phyloP scores from a whole-genome alignment of 2,797 vertebrate genomes.

The Gymnodraco acuticeps region DNA sequence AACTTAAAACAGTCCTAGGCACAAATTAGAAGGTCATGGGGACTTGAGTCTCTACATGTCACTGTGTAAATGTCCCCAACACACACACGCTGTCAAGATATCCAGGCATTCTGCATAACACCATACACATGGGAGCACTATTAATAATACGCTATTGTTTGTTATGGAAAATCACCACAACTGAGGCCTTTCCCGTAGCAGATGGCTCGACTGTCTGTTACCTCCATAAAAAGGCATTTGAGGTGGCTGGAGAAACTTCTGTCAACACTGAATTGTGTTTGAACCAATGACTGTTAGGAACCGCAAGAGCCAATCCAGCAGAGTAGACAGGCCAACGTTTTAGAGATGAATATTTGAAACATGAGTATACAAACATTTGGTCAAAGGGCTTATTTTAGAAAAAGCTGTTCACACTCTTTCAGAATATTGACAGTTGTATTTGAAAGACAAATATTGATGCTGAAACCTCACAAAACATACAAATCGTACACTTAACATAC shows the following conservation, averaged over 20 bases:
- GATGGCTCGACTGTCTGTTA: neutral
- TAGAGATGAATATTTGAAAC: neutral
- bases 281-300: too few relatives aligned
- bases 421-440: neutral
- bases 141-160: constrained; percentile 63
- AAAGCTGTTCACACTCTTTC: neutral
- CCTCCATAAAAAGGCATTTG: neutral
- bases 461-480: too few relatives aligned
- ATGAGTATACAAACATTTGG: neutral
- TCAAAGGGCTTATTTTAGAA: neutral
- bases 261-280: neutral
- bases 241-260: neutral
- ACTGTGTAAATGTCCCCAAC: neutral
- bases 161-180: constrained; percentile 76
- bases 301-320: neutral
- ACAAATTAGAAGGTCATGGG: too few relatives aligned
- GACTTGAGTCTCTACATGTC: too few relatives aligned
- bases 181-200: constrained; percentile 28
- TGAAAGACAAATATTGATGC: neutral
- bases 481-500: too few relatives aligned
- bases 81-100: constrained; percentile 6
- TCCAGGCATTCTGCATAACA: constrained; percentile 26
- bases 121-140: constrained; percentile 39
- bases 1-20: too few relatives aligned
- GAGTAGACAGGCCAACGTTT: neutral